A percentile compares a stretch with the other conserved stretches of the same genome.
Evolutionary conservation across 2,888 invertebrate genomes (phyloP).

Genomic region (Smittia sp.): DNA sequence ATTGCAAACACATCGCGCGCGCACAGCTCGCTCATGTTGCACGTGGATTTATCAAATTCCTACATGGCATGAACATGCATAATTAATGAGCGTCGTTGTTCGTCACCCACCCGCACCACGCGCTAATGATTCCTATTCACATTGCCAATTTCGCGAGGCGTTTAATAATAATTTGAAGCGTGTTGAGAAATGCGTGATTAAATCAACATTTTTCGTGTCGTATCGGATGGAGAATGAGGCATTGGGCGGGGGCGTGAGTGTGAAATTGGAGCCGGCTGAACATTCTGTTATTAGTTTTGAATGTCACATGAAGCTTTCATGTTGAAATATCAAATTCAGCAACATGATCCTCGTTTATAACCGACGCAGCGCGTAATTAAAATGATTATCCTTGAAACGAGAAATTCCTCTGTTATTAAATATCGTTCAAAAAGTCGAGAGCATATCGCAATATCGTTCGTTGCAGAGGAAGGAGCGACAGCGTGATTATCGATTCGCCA

Average conservation of each 20-base stretch:
- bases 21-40: no score
- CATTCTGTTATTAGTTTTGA: background rate
- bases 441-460: background rate
- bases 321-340: slow-evolving; percentile 1
- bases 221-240: background rate
- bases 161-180: slow-evolving; percentile 10
- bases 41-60: no score
- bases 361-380: background rate
- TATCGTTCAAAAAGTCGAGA: background rate
- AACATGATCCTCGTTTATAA: slow-evolving; percentile 9
- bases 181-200: slow-evolving; percentile 22
- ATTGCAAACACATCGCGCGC: no score
- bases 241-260: background rate
- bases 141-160: background rate
- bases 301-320: slow-evolving; percentile 19
- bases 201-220: slow-evolving; percentile 24
- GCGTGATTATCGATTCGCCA: slow-evolving; percentile 10
- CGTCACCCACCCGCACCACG: background rate
- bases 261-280: background rate
- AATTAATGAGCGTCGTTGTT: slow-evolving; percentile 7
- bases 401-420: background rate
- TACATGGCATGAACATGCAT: slow-evolving; percentile 3
- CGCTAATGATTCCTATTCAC: slow-evolving; percentile 4
- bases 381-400: slow-evolving; percentile 14
- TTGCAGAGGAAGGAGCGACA: background rate